phyloP scores from a whole-genome alignment of 2,888 invertebrate species.

The Ceriagrion tenellum region DNA sequence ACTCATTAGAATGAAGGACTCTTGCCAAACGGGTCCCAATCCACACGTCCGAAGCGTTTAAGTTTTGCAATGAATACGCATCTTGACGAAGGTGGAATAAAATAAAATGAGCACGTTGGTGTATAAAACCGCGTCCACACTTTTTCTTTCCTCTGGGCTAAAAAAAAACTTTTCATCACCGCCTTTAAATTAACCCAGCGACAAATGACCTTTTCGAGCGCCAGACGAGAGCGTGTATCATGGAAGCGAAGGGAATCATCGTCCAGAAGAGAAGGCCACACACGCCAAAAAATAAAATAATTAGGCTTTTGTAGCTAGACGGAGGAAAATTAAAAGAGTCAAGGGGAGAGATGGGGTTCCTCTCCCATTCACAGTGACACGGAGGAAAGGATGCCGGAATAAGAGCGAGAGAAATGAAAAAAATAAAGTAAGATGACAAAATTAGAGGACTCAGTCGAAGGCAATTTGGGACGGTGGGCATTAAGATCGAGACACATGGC shows the following conservation, averaged over 20 bases:
- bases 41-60: not conserved
- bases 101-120: not conserved
- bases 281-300: conserved; percentile 6
- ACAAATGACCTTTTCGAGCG: conserved; percentile 41
- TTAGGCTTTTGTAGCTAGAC: not conserved
- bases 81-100: not conserved
- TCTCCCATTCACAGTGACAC: not conserved
- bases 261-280: not conserved
- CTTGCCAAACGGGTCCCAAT: conserved; percentile 20
- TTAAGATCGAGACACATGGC: not conserved
- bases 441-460: not conserved
- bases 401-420: not conserved
- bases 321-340: not conserved
- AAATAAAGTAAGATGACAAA: not conserved
- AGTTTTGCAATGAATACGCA: not conserved
- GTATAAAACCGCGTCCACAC: not conserved
- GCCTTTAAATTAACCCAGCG: conserved; percentile 40
- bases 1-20: conserved; percentile 2
- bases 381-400: not conserved
- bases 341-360: not conserved
- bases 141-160: not conserved
- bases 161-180: not conserved
- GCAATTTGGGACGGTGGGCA: not conserved
- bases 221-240: not conserved
- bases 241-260: not conserved